Evolutionary conservation across 2,888 invertebrate genomes (phyloP).

Genomic region (Sarcophaga carnaria): DNA sequence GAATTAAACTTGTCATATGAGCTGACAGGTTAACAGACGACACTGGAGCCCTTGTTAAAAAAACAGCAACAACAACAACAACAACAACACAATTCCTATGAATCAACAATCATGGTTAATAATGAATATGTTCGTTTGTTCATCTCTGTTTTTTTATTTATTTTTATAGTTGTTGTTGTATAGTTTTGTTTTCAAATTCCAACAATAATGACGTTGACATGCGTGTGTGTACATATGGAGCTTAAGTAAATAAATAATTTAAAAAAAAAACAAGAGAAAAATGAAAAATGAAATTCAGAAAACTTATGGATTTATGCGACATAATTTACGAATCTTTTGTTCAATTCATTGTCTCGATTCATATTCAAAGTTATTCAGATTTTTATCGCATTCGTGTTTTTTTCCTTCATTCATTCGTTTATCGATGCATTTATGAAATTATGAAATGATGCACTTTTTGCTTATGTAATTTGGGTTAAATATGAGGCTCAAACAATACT

Average conservation of each 20-base stretch:
- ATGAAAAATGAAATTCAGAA: slow-evolving; percentile 14
- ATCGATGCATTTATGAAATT: too few species aligned
- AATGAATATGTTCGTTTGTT: neutral
- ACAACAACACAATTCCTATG: slow-evolving; percentile 18
- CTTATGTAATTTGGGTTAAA: too few species aligned
- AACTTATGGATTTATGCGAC: slow-evolving; percentile 26
- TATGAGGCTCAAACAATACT: too few species aligned
- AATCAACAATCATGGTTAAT: slow-evolving; percentile 30
- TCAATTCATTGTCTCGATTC: too few species aligned
- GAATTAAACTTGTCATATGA: slow-evolving; percentile 62
- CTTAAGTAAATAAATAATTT: neutral
- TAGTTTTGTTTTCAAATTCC: slow-evolving; percentile 51
- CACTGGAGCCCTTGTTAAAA: slow-evolving; percentile 62
- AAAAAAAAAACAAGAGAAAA: neutral
- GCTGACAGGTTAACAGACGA: slow-evolving; percentile 66
- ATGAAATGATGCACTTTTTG: too few species aligned
- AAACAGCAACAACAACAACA: neutral
- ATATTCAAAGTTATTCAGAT: too few species aligned
- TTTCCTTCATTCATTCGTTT: too few species aligned
- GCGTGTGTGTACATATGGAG: neutral
- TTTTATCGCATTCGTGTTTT: too few species aligned
- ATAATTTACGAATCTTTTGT: slow-evolving; percentile 24
- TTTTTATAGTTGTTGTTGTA: neutral
- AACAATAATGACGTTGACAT: slow-evolving; percentile 46
- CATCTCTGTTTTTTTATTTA: neutral